phyloP scores from a whole-genome alignment of 1,140 invertebrate genomes.

The Lerema accius region DNA sequence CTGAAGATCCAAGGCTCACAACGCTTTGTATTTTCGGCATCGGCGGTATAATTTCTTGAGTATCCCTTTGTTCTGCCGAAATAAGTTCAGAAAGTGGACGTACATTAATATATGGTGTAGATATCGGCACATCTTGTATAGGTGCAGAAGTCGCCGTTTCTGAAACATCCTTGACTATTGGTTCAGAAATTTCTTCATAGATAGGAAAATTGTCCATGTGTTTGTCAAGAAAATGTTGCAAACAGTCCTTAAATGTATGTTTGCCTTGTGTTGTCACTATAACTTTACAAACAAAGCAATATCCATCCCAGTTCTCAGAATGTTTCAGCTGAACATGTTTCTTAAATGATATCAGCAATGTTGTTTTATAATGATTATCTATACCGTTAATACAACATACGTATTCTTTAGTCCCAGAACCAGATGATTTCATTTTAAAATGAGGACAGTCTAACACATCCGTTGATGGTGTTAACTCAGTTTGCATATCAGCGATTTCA shows the following conservation, averaged over 20 bases:
- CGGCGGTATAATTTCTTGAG: conserved; percentile 21
- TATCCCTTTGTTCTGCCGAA: conserved; percentile 28
- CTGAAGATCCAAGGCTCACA: conserved; percentile 51
- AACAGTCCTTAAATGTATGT: conserved; percentile 65
- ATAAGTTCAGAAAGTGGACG: conserved; percentile 63
- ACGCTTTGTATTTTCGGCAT: conserved; percentile 67
- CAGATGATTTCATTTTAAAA: conserved; percentile 61
- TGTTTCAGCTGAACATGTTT: conserved; percentile 72
- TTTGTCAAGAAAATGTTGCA: conserved; percentile 67
- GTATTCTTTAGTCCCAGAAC: conserved; percentile 63
- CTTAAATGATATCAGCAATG: conserved; percentile 70
- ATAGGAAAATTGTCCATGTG: conserved; percentile 69
- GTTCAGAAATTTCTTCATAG: conserved; percentile 40
- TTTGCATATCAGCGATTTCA: background rate
- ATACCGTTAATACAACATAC: conserved; percentile 70
- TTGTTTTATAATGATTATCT: conserved; percentile 63
- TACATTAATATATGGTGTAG: conserved; percentile 57
- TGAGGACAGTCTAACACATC: conserved; percentile 67
- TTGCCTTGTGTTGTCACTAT: conserved; percentile 69
- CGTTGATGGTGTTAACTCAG: conserved; percentile 9
- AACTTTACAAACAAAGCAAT: conserved; percentile 71
- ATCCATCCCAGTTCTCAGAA: conserved; percentile 72
- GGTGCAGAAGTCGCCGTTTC: background rate
- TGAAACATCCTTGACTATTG: background rate
- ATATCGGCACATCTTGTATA: background rate